A percentile compares a stretch with the other conserved stretches of the same genome.
Conservation (phyloP, 2,888 invertebrate genomes). For the Erebia aethiops region DNA sequence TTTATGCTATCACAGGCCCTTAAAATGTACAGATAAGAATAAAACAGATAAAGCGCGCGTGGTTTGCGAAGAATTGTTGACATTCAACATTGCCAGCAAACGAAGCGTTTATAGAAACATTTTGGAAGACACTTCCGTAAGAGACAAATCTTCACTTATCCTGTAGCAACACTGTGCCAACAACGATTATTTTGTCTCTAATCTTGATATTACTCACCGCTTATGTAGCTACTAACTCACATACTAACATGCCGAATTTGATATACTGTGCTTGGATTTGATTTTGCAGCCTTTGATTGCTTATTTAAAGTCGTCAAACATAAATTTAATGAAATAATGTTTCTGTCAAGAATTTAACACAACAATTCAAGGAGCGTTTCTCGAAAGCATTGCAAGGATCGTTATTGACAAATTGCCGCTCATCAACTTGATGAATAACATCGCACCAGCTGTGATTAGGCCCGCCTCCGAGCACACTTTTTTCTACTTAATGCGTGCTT, state of each 20-base stretch:
- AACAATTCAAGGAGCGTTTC: neutral
- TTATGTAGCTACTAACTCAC: neutral
- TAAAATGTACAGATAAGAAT: neutral
- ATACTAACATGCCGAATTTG: no score
- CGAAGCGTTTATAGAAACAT: conserved; percentile 40
- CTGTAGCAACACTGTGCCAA: conserved; percentile 33
- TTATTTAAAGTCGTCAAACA: no score
- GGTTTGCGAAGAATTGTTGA: conserved; percentile 29
- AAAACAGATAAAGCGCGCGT: neutral
- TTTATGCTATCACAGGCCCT: no score
- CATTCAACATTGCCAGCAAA: conserved; percentile 20
- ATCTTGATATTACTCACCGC: neutral
- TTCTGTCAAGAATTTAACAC: no score
- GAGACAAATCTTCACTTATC: conserved; percentile 76
- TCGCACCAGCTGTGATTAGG: conserved; percentile 12
- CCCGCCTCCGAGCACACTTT: neutral
- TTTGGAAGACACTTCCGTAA: conserved; percentile 50
- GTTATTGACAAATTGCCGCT: conserved; percentile 21
- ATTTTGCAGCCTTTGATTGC: no score
- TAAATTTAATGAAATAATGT: no score
- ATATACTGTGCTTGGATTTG: no score
- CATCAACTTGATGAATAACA: conserved; percentile 1
- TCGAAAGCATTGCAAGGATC: conserved; percentile 15
- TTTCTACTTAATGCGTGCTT: conserved; percentile 1
- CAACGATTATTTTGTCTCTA: conserved; percentile 41